Base-by-base conservation (phyloP, 2,888 invertebrate species). In the Hirtodrosophila alboralis region DNA sequence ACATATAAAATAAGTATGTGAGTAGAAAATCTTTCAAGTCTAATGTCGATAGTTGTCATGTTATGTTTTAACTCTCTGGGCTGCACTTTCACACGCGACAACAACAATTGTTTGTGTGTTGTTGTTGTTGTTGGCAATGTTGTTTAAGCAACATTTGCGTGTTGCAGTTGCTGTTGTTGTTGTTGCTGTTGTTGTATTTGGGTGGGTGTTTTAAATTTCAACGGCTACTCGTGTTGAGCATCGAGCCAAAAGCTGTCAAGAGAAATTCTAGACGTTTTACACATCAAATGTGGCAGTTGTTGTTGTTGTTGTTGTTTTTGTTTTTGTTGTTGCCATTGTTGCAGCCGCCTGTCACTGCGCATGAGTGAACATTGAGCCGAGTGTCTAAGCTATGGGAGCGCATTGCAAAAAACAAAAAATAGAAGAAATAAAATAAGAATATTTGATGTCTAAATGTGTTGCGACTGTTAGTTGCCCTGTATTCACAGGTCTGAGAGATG, bases 241-340 rank as follows among this genome's bases (percentile, higher is more conserved):
- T 60, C 77, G 48, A 56, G 61, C 69, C 69, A 70, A 69, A 66
- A 56, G 69, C 73, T 51, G 73, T 59, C 69, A 65, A 74, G 58
- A 66, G 81, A 86, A 84, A 83, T 81, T 81, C 85, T 77, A 84
- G 87, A 86, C 86, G 85, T 69, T 70, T 86, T 77, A 59, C 67
- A 74, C 72, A 71, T 86, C 85, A 84, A 76, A 70, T 74, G 70
- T 75, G 63, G 74, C 57, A 38, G 27, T 33, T 60, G 48, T 45
- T 69, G 31, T 28, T 43, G 41, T 33, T 58, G 38, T n/a, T 54
- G 43, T 8, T 67, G 57, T 5, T 58, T 36, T n/a, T 54, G 43
- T 8, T 67, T 54, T 5, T 26, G 14, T 13, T 51, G 49, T 30
- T 57, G 54, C 9, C 47, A 58, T 28, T 61, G 60, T 33, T 68